Conservation (phyloP, 1,140 invertebrate species). For the Macrotrachela quadricornifera region DNA sequence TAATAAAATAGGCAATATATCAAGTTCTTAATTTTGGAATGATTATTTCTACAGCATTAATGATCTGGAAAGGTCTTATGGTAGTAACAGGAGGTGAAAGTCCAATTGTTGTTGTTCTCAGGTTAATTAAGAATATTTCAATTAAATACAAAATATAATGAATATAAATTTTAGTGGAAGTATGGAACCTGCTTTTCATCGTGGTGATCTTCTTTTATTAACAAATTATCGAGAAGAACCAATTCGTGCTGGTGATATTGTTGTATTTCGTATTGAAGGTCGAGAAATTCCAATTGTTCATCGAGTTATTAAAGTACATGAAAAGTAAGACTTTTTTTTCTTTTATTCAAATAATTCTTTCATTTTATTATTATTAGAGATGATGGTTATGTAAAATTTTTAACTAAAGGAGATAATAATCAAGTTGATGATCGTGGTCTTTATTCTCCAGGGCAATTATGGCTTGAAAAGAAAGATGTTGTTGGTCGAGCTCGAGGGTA, state of each 20-base stretch:
- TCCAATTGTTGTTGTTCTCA: conserved; percentile 93
- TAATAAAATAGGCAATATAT: too few relatives aligned
- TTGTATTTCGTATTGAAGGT: conserved; percentile 96
- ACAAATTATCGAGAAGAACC: conserved; percentile 91
- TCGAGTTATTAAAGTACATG: conserved; percentile 86
- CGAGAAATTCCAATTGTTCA: conserved; percentile 98
- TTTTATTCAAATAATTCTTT: neutral
- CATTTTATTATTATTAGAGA: conserved; percentile 37
- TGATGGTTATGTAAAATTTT: conserved; percentile 78
- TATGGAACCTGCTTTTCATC: conserved; percentile 97
- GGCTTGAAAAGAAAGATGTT: conserved; percentile 88
- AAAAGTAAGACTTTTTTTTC: conserved; percentile 50
- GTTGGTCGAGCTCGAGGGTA: conserved; percentile 91
- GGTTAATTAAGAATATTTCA: conserved; percentile 21
- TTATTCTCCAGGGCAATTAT: conserved; percentile 95
- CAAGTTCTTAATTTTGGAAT: conserved; percentile 96
- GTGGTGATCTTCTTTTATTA: conserved; percentile 85
- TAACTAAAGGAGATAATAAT: conserved; percentile 99
- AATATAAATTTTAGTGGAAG: conserved; percentile 48
- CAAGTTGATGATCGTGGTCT: conserved; percentile 85
- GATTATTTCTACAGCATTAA: conserved; percentile 94
- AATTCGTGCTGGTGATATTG: conserved; percentile 89
- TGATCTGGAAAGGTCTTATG: conserved; percentile 99
- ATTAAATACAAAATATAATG: neutral
- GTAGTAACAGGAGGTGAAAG: conserved; percentile 94